Conservation (phyloP, 2,888 invertebrate genomes). For the Schizotus pectinicornis region DNA sequence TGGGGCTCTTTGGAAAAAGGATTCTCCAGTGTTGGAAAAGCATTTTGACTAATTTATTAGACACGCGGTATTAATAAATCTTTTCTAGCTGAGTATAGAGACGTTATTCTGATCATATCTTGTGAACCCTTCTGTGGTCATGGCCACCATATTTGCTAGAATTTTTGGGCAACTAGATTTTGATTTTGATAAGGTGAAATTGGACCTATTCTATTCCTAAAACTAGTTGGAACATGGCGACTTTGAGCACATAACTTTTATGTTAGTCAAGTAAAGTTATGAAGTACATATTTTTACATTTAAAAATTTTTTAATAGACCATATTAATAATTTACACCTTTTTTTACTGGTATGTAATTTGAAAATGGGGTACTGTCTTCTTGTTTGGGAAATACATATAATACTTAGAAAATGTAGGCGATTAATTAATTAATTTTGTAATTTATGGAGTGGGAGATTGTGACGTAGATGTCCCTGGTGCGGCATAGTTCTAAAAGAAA, state of each 20-base stretch:
- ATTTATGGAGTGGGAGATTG: no score
- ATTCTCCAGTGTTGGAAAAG: neutral
- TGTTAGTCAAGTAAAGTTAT: neutral
- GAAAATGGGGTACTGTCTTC: no score
- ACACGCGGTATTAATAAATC: conserved; percentile 28
- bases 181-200: neutral
- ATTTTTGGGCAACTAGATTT: neutral
- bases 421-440: no score
- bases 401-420: no score
- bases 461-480: no score
- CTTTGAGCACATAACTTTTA: neutral
- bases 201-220: neutral
- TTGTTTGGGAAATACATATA: no score
- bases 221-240: neutral
- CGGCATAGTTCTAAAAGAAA: no score
- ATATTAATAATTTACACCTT: no score
- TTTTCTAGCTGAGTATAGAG: neutral
- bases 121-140: conserved; percentile 23
- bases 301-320: no score
- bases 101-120: conserved; percentile 4
- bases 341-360: no score
- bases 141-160: no score
- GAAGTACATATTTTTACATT: no score
- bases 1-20: neutral
- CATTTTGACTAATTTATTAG: neutral